phyloP scores from a whole-genome alignment of 2,113 vertebrate species.

The Sceloporus tristichus region DNA sequence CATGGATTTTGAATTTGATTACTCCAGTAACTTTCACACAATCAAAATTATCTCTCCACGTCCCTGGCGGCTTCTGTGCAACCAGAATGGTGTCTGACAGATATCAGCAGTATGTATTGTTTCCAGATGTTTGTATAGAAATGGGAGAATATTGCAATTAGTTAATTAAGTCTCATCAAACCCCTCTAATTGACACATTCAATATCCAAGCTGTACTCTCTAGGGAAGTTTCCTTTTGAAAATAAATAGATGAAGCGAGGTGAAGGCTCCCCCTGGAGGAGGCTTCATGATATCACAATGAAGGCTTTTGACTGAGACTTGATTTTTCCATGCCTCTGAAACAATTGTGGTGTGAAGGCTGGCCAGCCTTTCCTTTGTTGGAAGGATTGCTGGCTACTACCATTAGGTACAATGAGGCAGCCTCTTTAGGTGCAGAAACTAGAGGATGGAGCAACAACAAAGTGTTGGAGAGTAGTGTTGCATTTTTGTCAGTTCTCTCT shows the following conservation, averaged over 20 bases:
- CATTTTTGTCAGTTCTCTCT: too few species aligned
- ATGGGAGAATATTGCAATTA: not conserved
- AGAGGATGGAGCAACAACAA: not conserved
- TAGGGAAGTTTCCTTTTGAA: not conserved
- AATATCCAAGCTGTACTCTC: fast-evolving
- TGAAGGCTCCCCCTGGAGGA: not conserved
- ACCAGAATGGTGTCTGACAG: not conserved
- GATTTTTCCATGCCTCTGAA: not conserved
- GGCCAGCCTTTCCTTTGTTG: not conserved
- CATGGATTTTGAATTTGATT: slow-evolving; percentile 1
- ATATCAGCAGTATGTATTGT: not conserved
- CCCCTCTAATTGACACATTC: not conserved
- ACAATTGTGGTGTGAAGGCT: not conserved
- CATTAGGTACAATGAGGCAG: not conserved
- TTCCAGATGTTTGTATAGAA: not conserved
- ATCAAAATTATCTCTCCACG: not conserved
- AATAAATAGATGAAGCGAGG: not conserved
- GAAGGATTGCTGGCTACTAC: not conserved
- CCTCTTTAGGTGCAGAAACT: not conserved
- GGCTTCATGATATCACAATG: not conserved
- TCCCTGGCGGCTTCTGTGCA: not conserved
- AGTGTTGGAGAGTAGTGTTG: not conserved
- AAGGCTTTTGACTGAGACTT: not conserved
- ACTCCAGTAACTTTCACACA: not conserved
- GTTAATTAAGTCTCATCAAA: fast-evolving